Percentiles rank a stretch among this genome's conserved stretches.
phyloP scores from a whole-genome alignment of 2,888 invertebrate species.

The Luperina nickerlii region DNA sequence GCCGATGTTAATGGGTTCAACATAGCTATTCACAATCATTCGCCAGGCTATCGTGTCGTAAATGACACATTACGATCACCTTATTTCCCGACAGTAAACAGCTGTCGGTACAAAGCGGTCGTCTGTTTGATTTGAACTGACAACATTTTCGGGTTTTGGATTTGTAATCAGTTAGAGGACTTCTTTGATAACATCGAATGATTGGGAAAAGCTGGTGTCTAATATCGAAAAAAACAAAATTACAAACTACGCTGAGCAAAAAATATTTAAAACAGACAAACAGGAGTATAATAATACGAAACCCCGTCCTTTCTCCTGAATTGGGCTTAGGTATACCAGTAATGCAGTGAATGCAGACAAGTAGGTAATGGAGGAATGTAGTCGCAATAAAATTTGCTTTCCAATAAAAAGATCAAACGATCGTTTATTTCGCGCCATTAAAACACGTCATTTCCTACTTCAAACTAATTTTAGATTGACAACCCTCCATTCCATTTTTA shows the following conservation, averaged over 20 bases:
- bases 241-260: background rate
- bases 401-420: slow-evolving; percentile 31
- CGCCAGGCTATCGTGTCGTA: background rate
- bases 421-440: slow-evolving; percentile 36
- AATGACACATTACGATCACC: background rate
- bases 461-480: slow-evolving; percentile 12
- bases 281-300: background rate
- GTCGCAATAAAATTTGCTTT: slow-evolving; percentile 13
- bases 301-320: too few species aligned
- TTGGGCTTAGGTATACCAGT: background rate
- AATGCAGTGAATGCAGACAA: background rate
- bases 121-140: background rate
- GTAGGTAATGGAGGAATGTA: slow-evolving; percentile 9
- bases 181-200: background rate
- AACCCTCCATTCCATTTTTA: slow-evolving; percentile 6
- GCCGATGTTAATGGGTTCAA: background rate
- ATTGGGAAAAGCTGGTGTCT: too few species aligned
- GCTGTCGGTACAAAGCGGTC: background rate
- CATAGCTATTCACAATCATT: background rate
- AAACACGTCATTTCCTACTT: slow-evolving; percentile 26
- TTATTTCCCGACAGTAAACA: background rate
- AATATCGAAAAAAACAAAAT: background rate
- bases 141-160: background rate
- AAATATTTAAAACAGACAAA: background rate
- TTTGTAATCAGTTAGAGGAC: background rate